Conservation (phyloP, 1,140 invertebrate species). For the Spodoptera litura region DNA sequence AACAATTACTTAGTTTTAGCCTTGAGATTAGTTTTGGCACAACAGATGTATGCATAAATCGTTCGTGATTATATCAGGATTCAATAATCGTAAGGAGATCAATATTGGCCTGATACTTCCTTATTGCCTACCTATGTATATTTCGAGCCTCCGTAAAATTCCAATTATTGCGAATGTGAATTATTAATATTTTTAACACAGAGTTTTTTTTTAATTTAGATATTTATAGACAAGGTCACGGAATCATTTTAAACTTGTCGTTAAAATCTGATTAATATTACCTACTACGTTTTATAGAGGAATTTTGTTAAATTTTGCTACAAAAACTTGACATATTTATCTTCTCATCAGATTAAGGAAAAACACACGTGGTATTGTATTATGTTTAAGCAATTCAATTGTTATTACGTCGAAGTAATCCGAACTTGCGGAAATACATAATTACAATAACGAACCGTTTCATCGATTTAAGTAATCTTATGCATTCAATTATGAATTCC, state of each 20-base stretch:
- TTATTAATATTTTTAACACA: neutral
- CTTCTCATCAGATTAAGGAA: no score
- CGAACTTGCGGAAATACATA: conserved; percentile 20
- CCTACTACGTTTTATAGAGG: no score
- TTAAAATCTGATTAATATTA: no score
- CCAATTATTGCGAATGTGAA: conserved; percentile 12
- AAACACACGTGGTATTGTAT: no score
- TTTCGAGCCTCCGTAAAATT: conserved; percentile 4
- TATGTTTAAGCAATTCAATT: no score
- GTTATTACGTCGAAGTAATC: neutral
- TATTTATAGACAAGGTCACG: no score
- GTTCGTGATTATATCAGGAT: neutral
- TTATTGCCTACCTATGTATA: neutral
- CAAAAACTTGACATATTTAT: no score
- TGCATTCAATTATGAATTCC: neutral
- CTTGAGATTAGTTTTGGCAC: conserved; percentile 1
- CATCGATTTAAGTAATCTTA: neutral
- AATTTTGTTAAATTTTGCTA: no score
- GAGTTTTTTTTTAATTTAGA: no score
- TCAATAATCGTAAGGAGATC: neutral
- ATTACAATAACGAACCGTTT: conserved; percentile 1
- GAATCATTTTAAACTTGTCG: no score
- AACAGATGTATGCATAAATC: neutral
- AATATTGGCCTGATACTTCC: neutral
- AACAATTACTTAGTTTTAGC: neutral